Conservation (phyloP, 2,113 vertebrate genomes). For the Clinocottus analis region DNA sequence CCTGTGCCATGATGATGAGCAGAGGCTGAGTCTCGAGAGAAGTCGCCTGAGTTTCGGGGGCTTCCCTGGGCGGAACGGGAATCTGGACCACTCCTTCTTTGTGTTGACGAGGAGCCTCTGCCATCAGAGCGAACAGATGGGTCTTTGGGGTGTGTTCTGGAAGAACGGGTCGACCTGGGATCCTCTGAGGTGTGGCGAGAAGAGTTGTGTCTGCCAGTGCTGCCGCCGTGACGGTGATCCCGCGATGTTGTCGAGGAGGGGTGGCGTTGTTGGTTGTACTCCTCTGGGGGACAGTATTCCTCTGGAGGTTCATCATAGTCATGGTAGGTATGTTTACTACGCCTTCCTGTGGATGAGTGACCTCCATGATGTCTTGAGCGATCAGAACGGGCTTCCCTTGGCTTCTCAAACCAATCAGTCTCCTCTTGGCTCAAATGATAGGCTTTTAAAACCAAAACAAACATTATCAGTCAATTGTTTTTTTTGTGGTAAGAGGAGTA, state of each 20-base stretch:
- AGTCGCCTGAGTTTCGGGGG: conserved; percentile 88
- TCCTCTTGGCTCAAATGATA: conserved; percentile 99
- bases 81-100: conserved; percentile 87
- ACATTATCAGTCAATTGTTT: conserved; percentile 84
- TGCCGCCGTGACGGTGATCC: conserved; percentile 91
- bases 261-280: conserved; percentile 88
- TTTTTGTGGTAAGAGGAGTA: conserved; percentile 43
- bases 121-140: conserved; percentile 85
- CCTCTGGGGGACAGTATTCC: conserved; percentile 92
- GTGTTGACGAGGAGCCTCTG: conserved; percentile 81
- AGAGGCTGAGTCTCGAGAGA: conserved; percentile 84
- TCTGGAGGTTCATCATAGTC: conserved; percentile 96
- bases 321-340: conserved; percentile 93
- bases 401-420: conserved; percentile 99
- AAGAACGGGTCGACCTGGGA: conserved; percentile 86
- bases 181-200: conserved; percentile 91
- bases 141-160: conserved; percentile 91
- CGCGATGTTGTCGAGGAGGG: conserved; percentile 85
- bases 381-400: conserved; percentile 93
- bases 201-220: conserved; percentile 88
- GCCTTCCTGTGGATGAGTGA: conserved; percentile 92
- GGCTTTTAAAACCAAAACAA: conserved; percentile 95
- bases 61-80: conserved; percentile 80
- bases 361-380: conserved; percentile 93
- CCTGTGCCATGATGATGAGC: conserved; percentile 87